Conservation (phyloP, 2,797 vertebrate genomes). For the Onychomys leucogaster region DNA sequence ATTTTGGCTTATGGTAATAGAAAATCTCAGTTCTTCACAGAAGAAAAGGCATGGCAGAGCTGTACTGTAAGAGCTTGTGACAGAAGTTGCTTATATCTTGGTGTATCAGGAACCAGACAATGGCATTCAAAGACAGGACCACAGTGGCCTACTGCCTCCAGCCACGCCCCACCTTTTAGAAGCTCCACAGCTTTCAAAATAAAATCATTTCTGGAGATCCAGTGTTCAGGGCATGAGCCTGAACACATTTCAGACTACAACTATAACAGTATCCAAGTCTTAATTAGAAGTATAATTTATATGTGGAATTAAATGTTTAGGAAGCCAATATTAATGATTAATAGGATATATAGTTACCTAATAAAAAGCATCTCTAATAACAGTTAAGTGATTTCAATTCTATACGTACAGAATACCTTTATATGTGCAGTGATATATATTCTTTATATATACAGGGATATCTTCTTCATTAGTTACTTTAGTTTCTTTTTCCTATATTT, state of each 20-base stretch:
- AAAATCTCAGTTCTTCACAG: too few species aligned
- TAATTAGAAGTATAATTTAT: not conserved
- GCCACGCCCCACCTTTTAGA: not conserved
- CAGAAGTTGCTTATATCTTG: not conserved
- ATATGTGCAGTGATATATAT: not conserved
- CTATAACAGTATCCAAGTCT: not conserved
- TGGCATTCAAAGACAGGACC: not conserved
- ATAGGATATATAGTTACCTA: not conserved
- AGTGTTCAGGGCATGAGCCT: not conserved
- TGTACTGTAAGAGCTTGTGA: not conserved
- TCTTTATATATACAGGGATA: too few species aligned
- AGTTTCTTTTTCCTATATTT: too few species aligned
- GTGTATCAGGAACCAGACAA: not conserved
- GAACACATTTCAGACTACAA: not conserved
- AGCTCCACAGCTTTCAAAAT: not conserved
- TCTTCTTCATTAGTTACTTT: too few species aligned
- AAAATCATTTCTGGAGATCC: not conserved
- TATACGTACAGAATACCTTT: not conserved
- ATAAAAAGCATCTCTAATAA: not conserved
- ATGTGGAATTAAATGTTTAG: not conserved
- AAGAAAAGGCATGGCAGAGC: not conserved
- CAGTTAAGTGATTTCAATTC: not conserved
- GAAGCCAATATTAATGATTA: not conserved
- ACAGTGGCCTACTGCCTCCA: not conserved
- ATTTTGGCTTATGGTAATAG: not conserved